Percentiles rank a stretch among this genome's conserved stretches.
Evolutionary conservation across 2,797 vertebrate genomes (phyloP).

Genomic region (Atherinosoma microstoma): DNA sequence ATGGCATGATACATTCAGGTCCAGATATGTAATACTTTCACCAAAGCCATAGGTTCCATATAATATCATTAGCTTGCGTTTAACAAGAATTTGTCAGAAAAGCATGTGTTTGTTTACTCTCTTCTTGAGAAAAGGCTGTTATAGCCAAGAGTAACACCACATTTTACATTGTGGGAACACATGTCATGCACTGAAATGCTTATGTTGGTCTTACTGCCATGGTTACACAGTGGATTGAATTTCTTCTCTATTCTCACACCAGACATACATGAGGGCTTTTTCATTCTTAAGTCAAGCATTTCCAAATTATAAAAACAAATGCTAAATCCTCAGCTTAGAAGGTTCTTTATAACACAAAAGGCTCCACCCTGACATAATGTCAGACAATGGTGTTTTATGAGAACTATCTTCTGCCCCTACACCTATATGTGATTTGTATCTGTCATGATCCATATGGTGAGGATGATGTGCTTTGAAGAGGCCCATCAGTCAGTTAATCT

Average conservation of each 20-base stretch:
- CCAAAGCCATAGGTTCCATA: constrained; percentile 85
- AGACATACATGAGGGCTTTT: constrained; percentile 30
- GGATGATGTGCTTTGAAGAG: constrained; percentile 76
- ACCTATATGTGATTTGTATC: constrained; percentile 76
- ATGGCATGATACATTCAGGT: constrained; percentile 87
- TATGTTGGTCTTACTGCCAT: constrained; percentile 63
- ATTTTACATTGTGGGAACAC: constrained; percentile 72
- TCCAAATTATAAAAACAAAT: constrained; percentile 61
- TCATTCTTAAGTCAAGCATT: constrained; percentile 35
- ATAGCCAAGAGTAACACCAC: constrained; percentile 75
- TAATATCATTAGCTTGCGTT: constrained; percentile 84
- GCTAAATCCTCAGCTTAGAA: constrained; percentile 56
- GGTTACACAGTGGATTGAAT: constrained; percentile 65
- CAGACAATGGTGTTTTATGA: constrained; percentile 73
- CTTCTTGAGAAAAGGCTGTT: constrained; percentile 62
- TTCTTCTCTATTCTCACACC: constrained; percentile 52
- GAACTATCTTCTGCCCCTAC: constrained; percentile 66
- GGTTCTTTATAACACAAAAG: constrained; percentile 47
- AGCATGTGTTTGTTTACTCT: constrained; percentile 72
- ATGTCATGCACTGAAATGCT: constrained; percentile 67
- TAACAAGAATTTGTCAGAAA: constrained; percentile 80
- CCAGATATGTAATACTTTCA: constrained; percentile 89
- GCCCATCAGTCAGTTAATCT: constrained; percentile 80
- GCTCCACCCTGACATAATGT: constrained; percentile 62
- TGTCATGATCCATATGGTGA: constrained; percentile 74